Base-by-base conservation (phyloP, 2,113 vertebrate species). In the Tor tambroides region DNA sequence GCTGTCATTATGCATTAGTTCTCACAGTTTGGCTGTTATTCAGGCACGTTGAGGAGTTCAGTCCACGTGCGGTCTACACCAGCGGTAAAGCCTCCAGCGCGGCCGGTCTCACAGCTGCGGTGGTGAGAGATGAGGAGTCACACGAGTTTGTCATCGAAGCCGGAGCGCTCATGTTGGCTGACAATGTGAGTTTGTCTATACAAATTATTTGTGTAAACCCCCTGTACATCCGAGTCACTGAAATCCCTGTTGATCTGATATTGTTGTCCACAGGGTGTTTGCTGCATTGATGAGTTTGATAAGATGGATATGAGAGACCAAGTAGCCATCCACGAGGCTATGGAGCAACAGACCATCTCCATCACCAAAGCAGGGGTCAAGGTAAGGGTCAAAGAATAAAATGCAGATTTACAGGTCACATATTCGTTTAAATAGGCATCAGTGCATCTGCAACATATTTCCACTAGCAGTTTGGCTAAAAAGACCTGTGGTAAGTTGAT, bases 291-390 rank as follows among this genome's bases (percentile, higher is more conserved):
- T 85, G 98, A 99, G 87, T 99, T 99, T 93, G 98, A 99, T 94
- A 99, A 99, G 93, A 99, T 99, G 98, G 98, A 99, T 0, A 4
- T 95, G 2, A 95, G 96, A 88, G 98, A 99, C 91, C 98, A 99
- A 92, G 98, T 99, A 88, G 98, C 98, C 91, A 99, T 99, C 89
- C 98, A 99, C 0, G 98, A 99, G 91, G 98, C 98, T 17, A 99
- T 99, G 98, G 98, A 99, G 86, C 98, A 99, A 92, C 98, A 99
- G 92, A 99, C 98, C 5, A 99, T 99, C 93, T 99, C 98, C 87
- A 99, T 99, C 91, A 99, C 98, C 80, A 99, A 99, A 95, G 98
- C 98, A 0, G 98, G 98, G 88, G 98, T 99, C 88, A 99, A 99
- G 97, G 98, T 99, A 92, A 71, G 85, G 14, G 69, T 74, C 76